phyloP scores from a whole-genome alignment of 2,113 vertebrate species.

The Quiscalus mexicanus region DNA sequence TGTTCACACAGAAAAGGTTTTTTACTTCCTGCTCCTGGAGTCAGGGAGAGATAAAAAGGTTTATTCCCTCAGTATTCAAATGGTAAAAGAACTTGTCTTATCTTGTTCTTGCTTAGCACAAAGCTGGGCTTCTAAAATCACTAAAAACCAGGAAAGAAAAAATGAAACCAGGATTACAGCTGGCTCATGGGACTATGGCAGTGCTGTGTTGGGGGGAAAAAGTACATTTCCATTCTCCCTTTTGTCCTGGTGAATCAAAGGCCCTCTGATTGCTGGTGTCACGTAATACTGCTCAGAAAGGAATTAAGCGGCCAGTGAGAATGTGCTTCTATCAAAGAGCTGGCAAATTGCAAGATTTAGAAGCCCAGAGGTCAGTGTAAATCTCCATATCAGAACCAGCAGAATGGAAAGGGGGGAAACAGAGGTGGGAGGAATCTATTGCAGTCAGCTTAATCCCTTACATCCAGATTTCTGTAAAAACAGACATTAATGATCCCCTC shows the following conservation, averaged over 20 bases:
- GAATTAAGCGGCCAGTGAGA: conserved; percentile 70
- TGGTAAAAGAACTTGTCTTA: conserved; percentile 27
- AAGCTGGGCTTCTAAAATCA: conserved; percentile 34
- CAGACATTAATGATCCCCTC: not conserved
- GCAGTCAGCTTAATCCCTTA: conserved; percentile 12
- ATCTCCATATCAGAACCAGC: conserved; percentile 72
- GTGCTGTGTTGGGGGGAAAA: not conserved
- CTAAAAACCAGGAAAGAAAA: conserved; percentile 29
- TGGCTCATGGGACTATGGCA: not conserved
- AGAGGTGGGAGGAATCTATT: conserved; percentile 48
- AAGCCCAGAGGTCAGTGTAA: conserved; percentile 70
- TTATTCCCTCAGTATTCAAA: conserved; percentile 38
- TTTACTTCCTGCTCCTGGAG: conserved; percentile 20
- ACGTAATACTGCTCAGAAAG: conserved; percentile 54
- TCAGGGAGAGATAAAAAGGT: conserved; percentile 35
- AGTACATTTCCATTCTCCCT: conserved; percentile 21
- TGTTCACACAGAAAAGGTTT: not conserved
- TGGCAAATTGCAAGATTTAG: conserved; percentile 68
- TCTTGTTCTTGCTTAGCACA: conserved; percentile 36
- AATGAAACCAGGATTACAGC: conserved; percentile 47
- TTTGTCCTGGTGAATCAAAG: conserved; percentile 63
- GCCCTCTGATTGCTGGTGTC: conserved; percentile 47
- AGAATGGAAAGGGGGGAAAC: not conserved
- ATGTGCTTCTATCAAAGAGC: conserved; percentile 66
- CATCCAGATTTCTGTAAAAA: conserved; percentile 42